Evolutionary conservation across 2,888 invertebrate genomes (phyloP), one percentile per base, ranked within the genome.

Genomic region (Caenorhabditis parvicauda): DNA sequence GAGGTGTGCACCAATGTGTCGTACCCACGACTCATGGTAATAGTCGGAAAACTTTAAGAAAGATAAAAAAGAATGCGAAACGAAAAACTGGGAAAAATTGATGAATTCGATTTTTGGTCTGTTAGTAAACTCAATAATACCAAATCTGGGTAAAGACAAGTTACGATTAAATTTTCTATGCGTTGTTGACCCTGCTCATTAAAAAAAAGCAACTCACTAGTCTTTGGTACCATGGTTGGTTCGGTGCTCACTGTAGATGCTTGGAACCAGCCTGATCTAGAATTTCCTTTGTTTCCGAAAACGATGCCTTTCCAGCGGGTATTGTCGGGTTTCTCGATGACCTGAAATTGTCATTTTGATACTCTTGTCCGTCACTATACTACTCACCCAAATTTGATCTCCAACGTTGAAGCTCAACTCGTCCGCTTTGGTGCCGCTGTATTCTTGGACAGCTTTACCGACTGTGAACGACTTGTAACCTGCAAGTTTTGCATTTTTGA

Each of bases 201-300:
- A 12, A n/a, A 32, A 32, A 32, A 32, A 32, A 32, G 7, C 7
- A 19, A 24, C 39, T 24, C 17, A 54, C 54, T 37, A 42, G 48
- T 45, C 42, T 49, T 32, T 22, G 56, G 56, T 35, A 38, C 27
- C 5, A 50, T 50, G 41, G n/a, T n/a, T n/a, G n/a, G n/a, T n/a
- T 50, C 56, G 25, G 44, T 56, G 17, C 64, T 59, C 28, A 75
- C 71, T 25, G 63, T 56, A 9, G 50, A 51, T 12, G 82, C 73
- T 3, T 83, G 83, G 70, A 84, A 84, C 68, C 78, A 81, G 44
- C 83, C 83, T 29, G 81, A 76, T 59, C 82, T 77, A 17, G 83
- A 80, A 67, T 79, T 78, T 51, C 81, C 74, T 25, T 79, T 79
- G 42, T 81, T 80, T 45, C 81, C 80, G 53, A 80, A 75, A 49